A percentile compares a stretch with the other conserved stretches of the same genome.
These are phyloP conservation scores for Orbicella faveolata DNA, from an alignment of 64 coral and sea anemone species.

Conservation along the genomic window DNA sequence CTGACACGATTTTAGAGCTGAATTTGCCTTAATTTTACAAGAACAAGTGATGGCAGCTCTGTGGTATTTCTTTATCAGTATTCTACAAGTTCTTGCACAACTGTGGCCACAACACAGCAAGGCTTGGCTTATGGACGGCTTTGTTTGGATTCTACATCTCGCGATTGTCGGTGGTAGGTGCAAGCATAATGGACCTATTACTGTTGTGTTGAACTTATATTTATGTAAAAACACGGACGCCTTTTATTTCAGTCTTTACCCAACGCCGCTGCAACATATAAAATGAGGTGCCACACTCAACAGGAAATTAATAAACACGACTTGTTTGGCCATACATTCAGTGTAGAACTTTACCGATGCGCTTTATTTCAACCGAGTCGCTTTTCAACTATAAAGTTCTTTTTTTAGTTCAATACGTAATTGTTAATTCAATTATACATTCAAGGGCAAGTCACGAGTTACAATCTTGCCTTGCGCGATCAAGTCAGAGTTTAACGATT, in stretches of 20 bases:
- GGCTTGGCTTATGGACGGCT: neutral
- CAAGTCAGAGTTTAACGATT: too few species aligned
- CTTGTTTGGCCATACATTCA: neutral
- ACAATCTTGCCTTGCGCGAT: neutral
- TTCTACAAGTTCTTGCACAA: neutral
- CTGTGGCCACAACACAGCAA: neutral
- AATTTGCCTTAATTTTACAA: neutral
- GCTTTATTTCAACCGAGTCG: too few species aligned
- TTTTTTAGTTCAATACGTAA: neutral
- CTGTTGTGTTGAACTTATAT: neutral
- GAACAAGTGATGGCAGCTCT: neutral
- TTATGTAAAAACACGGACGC: neutral
- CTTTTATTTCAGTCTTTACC: neutral
- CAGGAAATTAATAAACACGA: neutral
- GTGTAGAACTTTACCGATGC: too few species aligned
- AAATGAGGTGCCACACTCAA: neutral
- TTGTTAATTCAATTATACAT: conserved; percentile 27
- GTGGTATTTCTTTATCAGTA: neutral
- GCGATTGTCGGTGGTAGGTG: neutral
- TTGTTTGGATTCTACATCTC: neutral
- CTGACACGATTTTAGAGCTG: neutral
- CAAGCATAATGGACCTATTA: neutral
- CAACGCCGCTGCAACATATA: neutral
- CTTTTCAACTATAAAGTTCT: neutral
- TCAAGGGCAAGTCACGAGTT: neutral